Conservation (phyloP, 2,797 vertebrate genomes). For the Aplochiton taeniatus region DNA sequence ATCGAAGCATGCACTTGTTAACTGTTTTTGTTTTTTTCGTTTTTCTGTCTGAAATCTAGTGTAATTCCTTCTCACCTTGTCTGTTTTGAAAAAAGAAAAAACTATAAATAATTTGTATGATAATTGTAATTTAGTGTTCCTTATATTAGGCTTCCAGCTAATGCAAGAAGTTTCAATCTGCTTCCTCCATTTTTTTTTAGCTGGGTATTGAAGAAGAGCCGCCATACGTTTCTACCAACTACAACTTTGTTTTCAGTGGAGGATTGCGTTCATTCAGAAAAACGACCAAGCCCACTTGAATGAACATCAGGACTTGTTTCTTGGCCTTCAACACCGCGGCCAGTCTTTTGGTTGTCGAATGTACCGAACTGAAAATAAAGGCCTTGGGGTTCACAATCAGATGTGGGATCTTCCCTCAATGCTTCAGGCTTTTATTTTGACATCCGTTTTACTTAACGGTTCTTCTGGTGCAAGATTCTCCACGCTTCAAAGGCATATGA, state of each 20-base stretch:
- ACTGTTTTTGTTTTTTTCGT: too few relatives aligned
- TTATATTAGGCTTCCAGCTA: too few relatives aligned
- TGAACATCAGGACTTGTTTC: slow-evolving; percentile 9
- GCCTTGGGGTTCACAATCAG: slow-evolving; percentile 4
- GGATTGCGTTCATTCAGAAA: slow-evolving; percentile 18
- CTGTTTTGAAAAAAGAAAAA: too few relatives aligned
- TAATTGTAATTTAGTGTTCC: too few relatives aligned
- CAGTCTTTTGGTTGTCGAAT: slow-evolving; percentile 38
- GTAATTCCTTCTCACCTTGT: too few relatives aligned
- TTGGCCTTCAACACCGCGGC: slow-evolving; percentile 22
- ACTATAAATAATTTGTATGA: too few relatives aligned
- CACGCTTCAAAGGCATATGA: too few relatives aligned
- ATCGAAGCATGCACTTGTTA: too few relatives aligned
- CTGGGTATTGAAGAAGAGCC: slow-evolving; percentile 77
- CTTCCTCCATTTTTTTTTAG: slow-evolving; percentile 63
- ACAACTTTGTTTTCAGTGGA: slow-evolving; percentile 85
- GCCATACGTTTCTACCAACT: slow-evolving; percentile 88
- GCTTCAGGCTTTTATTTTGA: background rate
- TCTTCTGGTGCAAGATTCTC: too few relatives aligned
- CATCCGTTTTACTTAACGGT: too few relatives aligned
- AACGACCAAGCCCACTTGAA: too few relatives aligned
- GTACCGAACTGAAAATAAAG: slow-evolving; percentile 47
- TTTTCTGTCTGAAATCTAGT: too few relatives aligned
- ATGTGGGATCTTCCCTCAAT: background rate
- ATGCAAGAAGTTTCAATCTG: background rate